phyloP scores from a whole-genome alignment of 2,113 vertebrate genomes.

The Platysternon megacephalum region DNA sequence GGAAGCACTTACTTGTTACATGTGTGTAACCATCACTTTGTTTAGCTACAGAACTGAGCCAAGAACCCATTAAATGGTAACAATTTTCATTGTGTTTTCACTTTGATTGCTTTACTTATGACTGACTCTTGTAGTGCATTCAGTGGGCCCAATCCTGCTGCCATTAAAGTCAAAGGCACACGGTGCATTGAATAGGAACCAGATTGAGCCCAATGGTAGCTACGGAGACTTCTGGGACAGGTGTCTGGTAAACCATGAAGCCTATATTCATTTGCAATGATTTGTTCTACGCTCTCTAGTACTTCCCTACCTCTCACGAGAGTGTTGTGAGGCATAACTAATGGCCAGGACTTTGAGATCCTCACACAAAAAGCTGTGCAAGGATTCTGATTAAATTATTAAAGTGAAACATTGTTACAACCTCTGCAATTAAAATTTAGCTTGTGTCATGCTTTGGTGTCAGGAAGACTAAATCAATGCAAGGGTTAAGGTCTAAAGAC shows the following conservation, averaged over 20 bases:
- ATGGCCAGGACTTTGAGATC: neutral
- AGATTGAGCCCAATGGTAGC: neutral
- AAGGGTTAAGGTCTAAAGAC: rapidly evolving
- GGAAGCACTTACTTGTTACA: neutral
- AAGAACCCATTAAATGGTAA: neutral
- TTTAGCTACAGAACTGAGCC: neutral
- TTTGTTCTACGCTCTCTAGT: neutral
- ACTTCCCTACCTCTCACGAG: neutral
- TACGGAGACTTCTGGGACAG: neutral
- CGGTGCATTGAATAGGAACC: neutral
- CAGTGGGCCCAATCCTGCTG: neutral
- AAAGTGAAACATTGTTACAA: neutral
- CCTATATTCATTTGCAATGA: neutral
- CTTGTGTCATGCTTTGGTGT: neutral
- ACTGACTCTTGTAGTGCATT: neutral
- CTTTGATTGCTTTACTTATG: neutral
- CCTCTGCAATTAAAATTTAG: neutral
- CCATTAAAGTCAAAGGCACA: neutral
- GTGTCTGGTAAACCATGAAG: neutral
- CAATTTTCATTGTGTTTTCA: neutral
- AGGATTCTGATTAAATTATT: neutral
- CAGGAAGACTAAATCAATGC: neutral
- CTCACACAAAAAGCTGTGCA: neutral
- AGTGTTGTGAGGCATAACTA: neutral
- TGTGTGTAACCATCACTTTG: neutral